Evolutionary conservation across 2,888 invertebrate genomes (phyloP).

Genomic region (Lordiphosa fenestrarum): DNA sequence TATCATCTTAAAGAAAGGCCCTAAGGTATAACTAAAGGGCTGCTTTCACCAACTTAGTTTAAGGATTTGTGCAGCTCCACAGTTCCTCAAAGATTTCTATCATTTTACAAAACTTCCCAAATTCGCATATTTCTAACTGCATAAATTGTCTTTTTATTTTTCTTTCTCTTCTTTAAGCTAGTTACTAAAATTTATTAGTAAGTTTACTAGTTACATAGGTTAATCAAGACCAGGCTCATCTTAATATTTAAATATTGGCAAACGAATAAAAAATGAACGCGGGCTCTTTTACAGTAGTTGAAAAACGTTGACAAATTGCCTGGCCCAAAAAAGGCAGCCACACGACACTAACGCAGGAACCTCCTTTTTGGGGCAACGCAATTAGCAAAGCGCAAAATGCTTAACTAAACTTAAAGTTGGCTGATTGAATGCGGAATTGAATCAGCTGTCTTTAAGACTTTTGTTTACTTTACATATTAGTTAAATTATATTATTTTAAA

Average conservation of each 20-base stretch:
- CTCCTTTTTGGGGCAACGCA: constrained; percentile 36
- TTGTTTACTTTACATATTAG: constrained; percentile 44
- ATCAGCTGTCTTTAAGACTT: constrained; percentile 38
- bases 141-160: constrained; percentile 35
- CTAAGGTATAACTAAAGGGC: too few species aligned
- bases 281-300: constrained; percentile 31
- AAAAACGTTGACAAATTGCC: constrained; percentile 38
- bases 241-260: constrained; percentile 53
- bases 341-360: background rate
- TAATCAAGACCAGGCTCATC: constrained; percentile 43
- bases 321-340: constrained; percentile 27
- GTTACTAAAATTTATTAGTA: constrained; percentile 67
- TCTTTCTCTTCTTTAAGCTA: constrained; percentile 57
- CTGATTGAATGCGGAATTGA: constrained; percentile 29
- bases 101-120: too few species aligned
- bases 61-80: too few species aligned
- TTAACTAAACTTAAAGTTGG: constrained; percentile 48
- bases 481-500: constrained; percentile 48
- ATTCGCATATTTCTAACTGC: constrained; percentile 6
- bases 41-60: too few species aligned
- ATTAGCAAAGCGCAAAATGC: constrained; percentile 26
- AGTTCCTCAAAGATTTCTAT: too few species aligned
- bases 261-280: constrained; percentile 37
- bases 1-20: too few species aligned
- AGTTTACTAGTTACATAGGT: constrained; percentile 61